Base-by-base conservation (phyloP, 2,113 vertebrate species). In the Symphodus melops region DNA sequence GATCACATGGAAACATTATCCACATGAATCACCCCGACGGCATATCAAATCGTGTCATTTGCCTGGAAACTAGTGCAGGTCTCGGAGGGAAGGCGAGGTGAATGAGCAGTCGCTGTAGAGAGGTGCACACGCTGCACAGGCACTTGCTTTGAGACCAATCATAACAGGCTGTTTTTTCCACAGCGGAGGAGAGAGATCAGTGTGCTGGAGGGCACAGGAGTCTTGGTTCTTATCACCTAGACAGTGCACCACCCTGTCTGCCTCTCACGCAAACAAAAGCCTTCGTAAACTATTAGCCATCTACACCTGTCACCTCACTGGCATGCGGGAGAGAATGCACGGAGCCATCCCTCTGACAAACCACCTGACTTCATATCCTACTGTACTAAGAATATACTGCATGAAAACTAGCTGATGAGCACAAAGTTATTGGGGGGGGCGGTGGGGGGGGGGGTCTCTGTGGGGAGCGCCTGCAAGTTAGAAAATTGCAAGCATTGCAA, bases 31-130 rank as follows among this genome's bases (percentile, higher is more conserved):
- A 91, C 91, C 91, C 88, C 85, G 61, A 86, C 81, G 79, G 92
- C 91, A 86, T 92, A 92, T 93, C 92, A 92, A 94, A 94, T 94
- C 88, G 91, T 93, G 92, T 92, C 90, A 93, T 94, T 94, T 94
- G 92, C 93, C 93, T 94, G 92, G 92, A 94, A 94, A 94, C 92
- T 93, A 88, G 92, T 44, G 89, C 92, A 92, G 89, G 92, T 93
- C 93, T 94, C 92, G 52, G 91, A 93, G 93, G 93, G 89, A 88
- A 91, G 88, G 83, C 84, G 83, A 93, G 92, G 92, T 93, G 92
- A 94, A 87, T 41, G 90, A 80, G 86, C 82, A 83, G 84, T 84
- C 75, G 88, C 87, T 64, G 90, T 84, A 53, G 85, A 78, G 89
- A 88, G 92, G 94, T 90, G 85, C 87, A 83, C 28, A 87, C 82